These are phyloP conservation scores for Trichopria drosophilae DNA, from an alignment of 2,888 invertebrate species.

Conservation along the genomic window DNA sequence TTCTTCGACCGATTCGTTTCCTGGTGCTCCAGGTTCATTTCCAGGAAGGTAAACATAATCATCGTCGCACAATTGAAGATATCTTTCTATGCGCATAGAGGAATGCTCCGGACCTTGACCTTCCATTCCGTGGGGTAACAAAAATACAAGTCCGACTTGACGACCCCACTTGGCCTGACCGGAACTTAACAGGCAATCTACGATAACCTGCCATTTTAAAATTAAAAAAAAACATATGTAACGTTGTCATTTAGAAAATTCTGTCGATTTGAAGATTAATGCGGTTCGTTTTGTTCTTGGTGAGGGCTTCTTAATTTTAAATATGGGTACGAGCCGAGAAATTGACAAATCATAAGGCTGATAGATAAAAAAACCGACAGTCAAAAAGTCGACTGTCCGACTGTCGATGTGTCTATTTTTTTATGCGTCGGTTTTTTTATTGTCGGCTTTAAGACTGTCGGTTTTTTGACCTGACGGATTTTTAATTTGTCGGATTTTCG, in stretches of 20 bases:
- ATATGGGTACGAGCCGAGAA: too few relatives aligned
- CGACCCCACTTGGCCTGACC: constrained; percentile 84
- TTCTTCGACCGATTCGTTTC: constrained; percentile 31
- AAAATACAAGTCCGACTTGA: constrained; percentile 76
- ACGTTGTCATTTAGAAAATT: not conserved
- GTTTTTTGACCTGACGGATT: too few relatives aligned
- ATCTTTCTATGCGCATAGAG: constrained; percentile 70
- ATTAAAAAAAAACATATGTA: not conserved
- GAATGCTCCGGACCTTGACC: constrained; percentile 76
- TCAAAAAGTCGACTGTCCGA: too few relatives aligned
- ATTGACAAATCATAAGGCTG: too few relatives aligned
- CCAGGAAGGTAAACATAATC: constrained; percentile 67
- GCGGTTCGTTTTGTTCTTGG: too few relatives aligned
- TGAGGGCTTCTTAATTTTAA: too few relatives aligned
- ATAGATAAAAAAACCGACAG: too few relatives aligned
- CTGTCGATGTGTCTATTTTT: too few relatives aligned
- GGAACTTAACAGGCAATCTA: constrained; percentile 66
- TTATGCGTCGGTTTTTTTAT: too few relatives aligned
- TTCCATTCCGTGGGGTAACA: constrained; percentile 83
- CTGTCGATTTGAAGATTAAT: too few relatives aligned
- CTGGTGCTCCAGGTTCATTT: constrained; percentile 63
- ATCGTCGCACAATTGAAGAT: constrained; percentile 70
- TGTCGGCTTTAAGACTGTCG: too few relatives aligned
- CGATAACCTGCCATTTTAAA: constrained; percentile 62
- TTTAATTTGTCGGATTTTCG: too few relatives aligned